Base-by-base conservation (phyloP, 1,140 invertebrate genomes). In the Zaprionus camerounensis region DNA sequence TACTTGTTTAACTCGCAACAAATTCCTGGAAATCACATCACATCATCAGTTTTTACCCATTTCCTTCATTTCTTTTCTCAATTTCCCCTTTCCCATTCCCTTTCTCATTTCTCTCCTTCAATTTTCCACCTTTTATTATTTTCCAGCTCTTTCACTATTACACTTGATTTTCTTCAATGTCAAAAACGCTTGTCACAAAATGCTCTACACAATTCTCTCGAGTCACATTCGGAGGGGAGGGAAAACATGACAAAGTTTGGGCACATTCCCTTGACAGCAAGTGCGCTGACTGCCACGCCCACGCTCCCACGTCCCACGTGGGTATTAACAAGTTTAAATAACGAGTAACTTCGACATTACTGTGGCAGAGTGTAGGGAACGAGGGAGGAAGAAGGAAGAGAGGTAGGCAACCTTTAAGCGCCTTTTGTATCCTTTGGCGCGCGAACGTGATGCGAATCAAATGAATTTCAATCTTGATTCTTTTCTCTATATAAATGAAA, bases 371-470 rank as follows among this genome's bases (percentile, higher is more conserved):
- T 4, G 28, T 31, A 31, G 62, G 3, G 34, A 34, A n/a, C 20
- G 17, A 31, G 34, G 34, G 15, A 56, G 51, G 6, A 41, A 15
- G 38, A n/a, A 36, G 49, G 24, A 5, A 17, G 22, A 44, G 58
- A 34, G 31, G 31, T 34, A 34, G 22, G 58, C 34, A 79, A 58
- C 56, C 70, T 58, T 64, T 56, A 64, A 69, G 51, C 73, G 73
- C 59, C 38, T 76, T 72, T 64, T 75, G 80, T 66, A 80, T 84
- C 81, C 81, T 81, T 75, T 68, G 61, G 28, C 17, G 20, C 13
- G 20, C 41, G 46, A 78, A 84, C 82, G 82, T 85, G 82, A 85
- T 81, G 78, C 57, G 82, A 76, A 86, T 86, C 76, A 85, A 85
- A 86, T 86, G 68, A 78, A 85, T 85, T 79, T 77, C 80, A 82